Conservation (phyloP, 2,888 invertebrate genomes). For the Amphipoea oculea region DNA sequence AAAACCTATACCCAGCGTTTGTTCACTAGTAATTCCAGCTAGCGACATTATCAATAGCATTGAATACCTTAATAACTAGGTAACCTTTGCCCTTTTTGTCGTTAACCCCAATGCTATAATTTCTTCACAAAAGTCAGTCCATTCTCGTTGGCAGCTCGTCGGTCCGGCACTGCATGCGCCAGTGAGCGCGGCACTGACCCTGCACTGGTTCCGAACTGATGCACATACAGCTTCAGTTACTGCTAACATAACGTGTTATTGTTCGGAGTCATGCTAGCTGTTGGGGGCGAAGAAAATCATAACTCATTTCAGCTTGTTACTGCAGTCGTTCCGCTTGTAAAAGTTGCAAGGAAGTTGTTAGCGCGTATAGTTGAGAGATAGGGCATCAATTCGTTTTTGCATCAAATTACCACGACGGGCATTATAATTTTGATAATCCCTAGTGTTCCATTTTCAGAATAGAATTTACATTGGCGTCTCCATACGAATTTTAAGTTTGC, state of each 20-base stretch:
- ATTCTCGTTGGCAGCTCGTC: slow-evolving; percentile 46
- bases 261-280: slow-evolving; percentile 40
- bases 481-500: background rate
- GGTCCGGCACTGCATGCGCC: slow-evolving; percentile 75
- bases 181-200: slow-evolving; percentile 84
- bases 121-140: slow-evolving; percentile 31
- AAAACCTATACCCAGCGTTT: background rate
- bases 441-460: background rate
- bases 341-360: slow-evolving; percentile 23
- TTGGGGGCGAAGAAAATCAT: slow-evolving; percentile 17
- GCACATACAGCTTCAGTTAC: slow-evolving; percentile 74
- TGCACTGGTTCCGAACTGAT: slow-evolving; percentile 81
- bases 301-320: slow-evolving; percentile 21
- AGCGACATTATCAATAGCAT: background rate
- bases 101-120: slow-evolving; percentile 9
- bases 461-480: background rate
- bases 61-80: background rate
- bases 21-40: background rate
- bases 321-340: slow-evolving; percentile 13
- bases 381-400: background rate
- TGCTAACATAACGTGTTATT: slow-evolving; percentile 65
- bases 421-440: background rate
- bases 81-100: background rate
- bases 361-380: background rate
- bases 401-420: background rate